Evolutionary conservation across 2,888 invertebrate species (phyloP).

Genomic region (Tryphoninae sp.): DNA sequence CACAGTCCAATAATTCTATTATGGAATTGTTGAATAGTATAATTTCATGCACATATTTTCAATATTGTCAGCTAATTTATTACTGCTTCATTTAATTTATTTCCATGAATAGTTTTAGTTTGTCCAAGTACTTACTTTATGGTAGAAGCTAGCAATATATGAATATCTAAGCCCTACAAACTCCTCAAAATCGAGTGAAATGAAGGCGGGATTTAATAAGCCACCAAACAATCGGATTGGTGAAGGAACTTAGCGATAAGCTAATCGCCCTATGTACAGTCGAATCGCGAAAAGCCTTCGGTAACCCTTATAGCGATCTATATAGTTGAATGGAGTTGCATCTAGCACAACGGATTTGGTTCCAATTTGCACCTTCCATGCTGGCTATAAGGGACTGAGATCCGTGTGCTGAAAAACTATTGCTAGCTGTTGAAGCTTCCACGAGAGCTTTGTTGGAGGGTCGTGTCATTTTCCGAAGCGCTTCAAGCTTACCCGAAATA

Average conservation of each 20-base stretch:
- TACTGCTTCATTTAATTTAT: no score
- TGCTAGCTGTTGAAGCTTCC: slow-evolving; percentile 16
- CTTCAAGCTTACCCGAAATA: slow-evolving; percentile 20
- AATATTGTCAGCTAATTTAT: no score
- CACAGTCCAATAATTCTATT: no score
- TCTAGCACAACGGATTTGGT: slow-evolving; percentile 24
- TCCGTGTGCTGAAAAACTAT: slow-evolving; percentile 11
- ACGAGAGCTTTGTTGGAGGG: slow-evolving; percentile 30
- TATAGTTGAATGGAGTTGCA: not conserved
- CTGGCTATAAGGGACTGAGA: not conserved
- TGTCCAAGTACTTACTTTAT: no score
- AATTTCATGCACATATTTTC: no score
- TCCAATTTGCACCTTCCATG: slow-evolving; percentile 28
- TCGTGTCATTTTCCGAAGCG: slow-evolving; percentile 42
- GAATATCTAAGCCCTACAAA: not conserved
- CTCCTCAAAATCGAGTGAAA: not conserved
- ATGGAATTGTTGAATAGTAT: no score
- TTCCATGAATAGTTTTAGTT: no score
- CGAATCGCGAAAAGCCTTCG: slow-evolving; percentile 16
- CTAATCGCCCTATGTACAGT: not conserved
- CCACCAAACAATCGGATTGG: not conserved
- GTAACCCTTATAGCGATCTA: slow-evolving; percentile 17
- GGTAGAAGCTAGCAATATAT: not conserved
- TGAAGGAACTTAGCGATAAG: not conserved
- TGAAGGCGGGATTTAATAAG: not conserved